A percentile compares a stretch with the other conserved stretches of the same genome.
These are phyloP conservation scores for Felis catus DNA, from an alignment of 2,113 vertebrate genomes.

Conservation along the genomic window F.catus_Fca126_mat1.0 CM031412.1:143346501-143347000, in stretches of 20 bases:
- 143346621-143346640: constrained; percentile 46
- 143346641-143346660: constrained; percentile 38
- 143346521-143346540: constrained; percentile 77
- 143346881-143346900: neutral
- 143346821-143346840: constrained; percentile 14
- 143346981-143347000: neutral
- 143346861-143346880: neutral
- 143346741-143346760: constrained; percentile 32
- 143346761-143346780: neutral
- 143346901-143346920: neutral
- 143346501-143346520: constrained; percentile 71
- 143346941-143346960: neutral
- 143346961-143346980: neutral
- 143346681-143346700: constrained; percentile 29
- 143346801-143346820: neutral
- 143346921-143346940: constrained; percentile 36
- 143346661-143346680: constrained; percentile 6
- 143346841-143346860: neutral
- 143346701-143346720: neutral
- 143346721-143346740: neutral
- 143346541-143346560: constrained; percentile 61
- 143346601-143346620: constrained; percentile 22
- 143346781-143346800: neutral
- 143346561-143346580: constrained; percentile 53
- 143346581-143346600: constrained; percentile 56